Base-by-base conservation (phyloP, 2,797 vertebrate species). In the Myoxocephalus aenaeus region DNA sequence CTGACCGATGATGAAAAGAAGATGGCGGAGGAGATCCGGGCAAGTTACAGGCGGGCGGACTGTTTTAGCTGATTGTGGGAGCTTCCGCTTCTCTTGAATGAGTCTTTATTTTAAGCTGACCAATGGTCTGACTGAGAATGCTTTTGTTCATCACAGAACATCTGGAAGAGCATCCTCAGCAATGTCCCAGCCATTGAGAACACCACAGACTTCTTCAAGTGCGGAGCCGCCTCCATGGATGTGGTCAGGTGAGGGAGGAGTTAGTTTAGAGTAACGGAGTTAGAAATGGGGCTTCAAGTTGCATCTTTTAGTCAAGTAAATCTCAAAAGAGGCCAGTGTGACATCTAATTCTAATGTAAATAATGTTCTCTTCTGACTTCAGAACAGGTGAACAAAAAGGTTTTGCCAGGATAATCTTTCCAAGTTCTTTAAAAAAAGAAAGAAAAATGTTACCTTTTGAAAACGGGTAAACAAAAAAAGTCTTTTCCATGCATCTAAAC, bases 191-290 rank as follows among this genome's bases (percentile, higher is more conserved):
- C 80, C 48, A 93, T 99, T 25, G 95, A 97, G 77, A 95, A 97
- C 75, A 89, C 96, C 38, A 99, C 97, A 4, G 98, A 99, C 91
- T 99, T 99, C 94, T 99, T 99, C 92, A 99, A 98, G 95, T 97
- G 96, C 8, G 98, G 98, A 87, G 98, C 97, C 5, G 96, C 97
- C 1, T 99, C 98, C 38, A 99, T 99, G 98, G 98, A 99, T 73
- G 98, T 99, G 78, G 97, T 97, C 89, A 97, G 98, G 98, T 99
- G 90, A 95, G 90, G 68, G 20, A 42, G 15, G 12, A 18, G 25
- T 22, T 25, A 8, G 10, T 9, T 50, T n/a, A 9, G 34, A 58
- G 25, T 27, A 27, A 7, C 57, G 27, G 25, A 59, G 34, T 56
- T 57, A 18, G 54, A 57, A 57, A 32, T 18, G 17, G 3, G 4